phyloP scores from a whole-genome alignment of 2,797 vertebrate genomes.

The Dryobates pubescens region DNA sequence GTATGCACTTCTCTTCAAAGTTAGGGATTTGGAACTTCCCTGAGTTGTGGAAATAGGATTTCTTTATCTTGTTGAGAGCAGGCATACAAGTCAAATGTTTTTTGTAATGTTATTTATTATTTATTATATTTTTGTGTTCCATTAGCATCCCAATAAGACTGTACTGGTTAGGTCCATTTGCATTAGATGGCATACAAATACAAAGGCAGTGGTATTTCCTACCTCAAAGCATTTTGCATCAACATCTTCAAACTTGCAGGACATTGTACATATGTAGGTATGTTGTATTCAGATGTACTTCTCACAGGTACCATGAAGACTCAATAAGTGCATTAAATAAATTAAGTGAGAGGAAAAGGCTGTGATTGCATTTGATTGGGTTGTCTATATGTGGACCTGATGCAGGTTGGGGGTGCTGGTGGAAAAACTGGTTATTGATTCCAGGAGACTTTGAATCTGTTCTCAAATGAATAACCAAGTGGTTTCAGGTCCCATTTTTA shows the following conservation, averaged over 20 bases:
- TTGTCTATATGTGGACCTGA: fast-evolving
- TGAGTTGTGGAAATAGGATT: slow-evolving; percentile 21
- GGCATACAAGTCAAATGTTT: not conserved
- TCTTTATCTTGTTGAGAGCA: slow-evolving; percentile 21
- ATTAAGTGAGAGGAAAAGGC: not conserved
- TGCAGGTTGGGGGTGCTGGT: fast-evolving
- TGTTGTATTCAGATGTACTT: not conserved
- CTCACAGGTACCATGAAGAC: fast-evolving
- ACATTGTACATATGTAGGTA: not conserved
- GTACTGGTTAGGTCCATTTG: not conserved
- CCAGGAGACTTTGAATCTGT: not conserved
- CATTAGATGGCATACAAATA: not conserved
- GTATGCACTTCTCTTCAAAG: not conserved
- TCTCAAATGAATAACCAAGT: not conserved
- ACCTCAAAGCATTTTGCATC: not conserved
- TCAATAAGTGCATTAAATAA: not conserved
- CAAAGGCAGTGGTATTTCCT: fast-evolving
- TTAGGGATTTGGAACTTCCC: not conserved
- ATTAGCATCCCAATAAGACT: not conserved
- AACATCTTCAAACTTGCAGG: fast-evolving
- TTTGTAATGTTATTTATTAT: not conserved
- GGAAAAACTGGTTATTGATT: not conserved
- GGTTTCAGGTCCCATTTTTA: not conserved
- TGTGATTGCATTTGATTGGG: not conserved
- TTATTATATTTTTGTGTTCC: not conserved